phyloP scores from a whole-genome alignment of 2,113 vertebrate genomes.

The Terrapene triunguis region DNA sequence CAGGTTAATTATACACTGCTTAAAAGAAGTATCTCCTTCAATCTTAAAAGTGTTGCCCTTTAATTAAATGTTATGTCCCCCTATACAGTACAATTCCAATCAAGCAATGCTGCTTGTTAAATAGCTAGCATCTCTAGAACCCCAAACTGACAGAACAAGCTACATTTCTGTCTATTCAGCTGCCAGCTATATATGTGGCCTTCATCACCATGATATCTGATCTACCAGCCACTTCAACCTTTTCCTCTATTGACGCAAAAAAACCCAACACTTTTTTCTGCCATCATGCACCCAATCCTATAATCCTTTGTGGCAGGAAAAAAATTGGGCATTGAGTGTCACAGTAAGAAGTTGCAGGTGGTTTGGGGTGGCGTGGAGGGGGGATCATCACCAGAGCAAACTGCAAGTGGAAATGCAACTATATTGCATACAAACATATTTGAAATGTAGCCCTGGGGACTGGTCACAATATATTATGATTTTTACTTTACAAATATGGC shows the following conservation, averaged over 20 bases:
- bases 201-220: too few relatives aligned
- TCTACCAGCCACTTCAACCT: too few relatives aligned
- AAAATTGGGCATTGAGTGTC: background rate
- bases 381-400: background rate
- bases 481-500: background rate
- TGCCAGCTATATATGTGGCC: too few relatives aligned
- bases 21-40: background rate
- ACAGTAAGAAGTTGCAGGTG: background rate
- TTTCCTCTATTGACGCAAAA: background rate
- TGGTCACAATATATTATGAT: background rate
- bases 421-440: background rate
- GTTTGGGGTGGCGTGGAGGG: background rate
- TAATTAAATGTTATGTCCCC: background rate
- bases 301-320: background rate
- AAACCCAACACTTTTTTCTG: background rate
- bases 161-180: too few relatives aligned
- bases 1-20: background rate
- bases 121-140: background rate
- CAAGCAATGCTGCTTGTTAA: background rate
- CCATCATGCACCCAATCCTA: background rate
- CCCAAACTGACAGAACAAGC: background rate
- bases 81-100: background rate
- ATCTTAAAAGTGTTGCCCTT: slow-evolving; percentile 13
- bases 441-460: background rate
- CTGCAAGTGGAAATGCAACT: background rate